Conservation (phyloP, 1,140 invertebrate genomes). For the Papilio glaucus region DNA sequence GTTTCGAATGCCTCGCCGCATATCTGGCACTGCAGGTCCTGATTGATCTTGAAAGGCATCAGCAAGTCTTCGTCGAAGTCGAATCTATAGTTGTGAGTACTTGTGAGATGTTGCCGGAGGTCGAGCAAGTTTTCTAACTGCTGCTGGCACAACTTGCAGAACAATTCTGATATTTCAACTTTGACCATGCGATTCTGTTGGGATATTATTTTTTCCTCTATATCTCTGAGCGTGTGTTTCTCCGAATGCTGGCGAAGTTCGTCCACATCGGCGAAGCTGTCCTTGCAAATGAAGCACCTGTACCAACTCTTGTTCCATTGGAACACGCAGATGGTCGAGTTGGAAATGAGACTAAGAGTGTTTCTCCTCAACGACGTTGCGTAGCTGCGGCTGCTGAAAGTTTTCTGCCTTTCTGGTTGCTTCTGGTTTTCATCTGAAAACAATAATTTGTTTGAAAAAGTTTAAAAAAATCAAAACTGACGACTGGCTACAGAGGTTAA, state of each 20-base stretch:
- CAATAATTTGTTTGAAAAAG: not conserved
- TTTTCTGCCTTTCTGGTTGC: constrained; percentile 48
- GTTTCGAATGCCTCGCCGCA: constrained; percentile 57
- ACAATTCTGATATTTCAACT: constrained; percentile 53
- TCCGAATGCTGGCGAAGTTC: constrained; percentile 54
- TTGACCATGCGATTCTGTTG: constrained; percentile 69
- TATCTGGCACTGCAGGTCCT: constrained; percentile 62
- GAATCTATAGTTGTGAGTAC: constrained; percentile 55
- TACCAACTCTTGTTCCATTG: constrained; percentile 74
- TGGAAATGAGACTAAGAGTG: constrained; percentile 63
- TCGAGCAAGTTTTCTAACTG: constrained; percentile 46
- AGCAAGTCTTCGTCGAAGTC: constrained; percentile 54
- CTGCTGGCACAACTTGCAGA: constrained; percentile 58
- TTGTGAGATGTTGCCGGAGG: constrained; percentile 55
- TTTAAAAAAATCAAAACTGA: not conserved
- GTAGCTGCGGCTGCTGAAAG: constrained; percentile 53
- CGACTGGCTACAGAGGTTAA: no score
- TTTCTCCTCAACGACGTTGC: constrained; percentile 62
- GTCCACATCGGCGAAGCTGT: constrained; percentile 62
- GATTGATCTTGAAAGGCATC: constrained; percentile 66
- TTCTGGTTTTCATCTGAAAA: not conserved
- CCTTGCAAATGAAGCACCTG: constrained; percentile 68
- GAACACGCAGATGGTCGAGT: constrained; percentile 69
- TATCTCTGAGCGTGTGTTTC: constrained; percentile 55
- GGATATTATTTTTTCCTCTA: constrained; percentile 66